These are phyloP conservation scores for Coecobrya sp. DNA, from an alignment of 2,888 invertebrate genomes.

Conservation along the genomic window DNA sequence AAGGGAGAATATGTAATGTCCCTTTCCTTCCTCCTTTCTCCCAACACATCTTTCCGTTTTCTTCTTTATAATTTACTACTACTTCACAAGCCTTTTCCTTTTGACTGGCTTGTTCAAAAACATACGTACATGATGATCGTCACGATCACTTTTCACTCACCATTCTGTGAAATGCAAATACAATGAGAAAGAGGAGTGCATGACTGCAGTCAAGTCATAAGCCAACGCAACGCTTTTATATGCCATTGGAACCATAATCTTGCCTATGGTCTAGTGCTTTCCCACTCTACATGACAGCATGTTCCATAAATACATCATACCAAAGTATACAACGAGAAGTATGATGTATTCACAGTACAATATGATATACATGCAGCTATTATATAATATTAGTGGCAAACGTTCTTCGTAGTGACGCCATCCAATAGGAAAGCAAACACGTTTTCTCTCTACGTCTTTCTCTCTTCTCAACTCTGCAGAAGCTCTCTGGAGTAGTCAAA, in stretches of 20 bases:
- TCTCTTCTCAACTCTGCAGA: conserved; percentile 13
- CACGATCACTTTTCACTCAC: conserved; percentile 6
- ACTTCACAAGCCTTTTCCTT: background rate
- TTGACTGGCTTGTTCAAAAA: background rate
- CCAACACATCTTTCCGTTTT: conserved; percentile 68
- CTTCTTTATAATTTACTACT: conserved; percentile 36
- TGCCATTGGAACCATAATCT: conserved; percentile 16
- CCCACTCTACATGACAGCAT: conserved; percentile 22
- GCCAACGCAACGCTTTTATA: background rate
- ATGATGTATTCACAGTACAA: background rate
- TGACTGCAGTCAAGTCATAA: conserved; percentile 36
- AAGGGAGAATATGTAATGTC: conserved; percentile 73
- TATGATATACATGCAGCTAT: background rate
- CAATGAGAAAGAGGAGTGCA: background rate
- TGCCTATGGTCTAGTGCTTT: conserved; percentile 1
- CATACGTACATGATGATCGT: conserved; percentile 25
- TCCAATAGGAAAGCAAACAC: conserved; percentile 34
- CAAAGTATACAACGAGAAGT: background rate
- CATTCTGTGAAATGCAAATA: conserved; percentile 20
- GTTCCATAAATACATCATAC: conserved; percentile 49
- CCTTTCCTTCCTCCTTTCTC: conserved; percentile 66
- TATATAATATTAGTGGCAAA: conserved; percentile 27
- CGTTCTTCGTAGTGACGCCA: background rate
- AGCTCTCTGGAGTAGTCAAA: conserved; percentile 61
- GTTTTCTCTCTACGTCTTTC: background rate